phyloP scores from a whole-genome alignment of 1,140 invertebrate genomes.

The Oedothorax gibbosus region DNA sequence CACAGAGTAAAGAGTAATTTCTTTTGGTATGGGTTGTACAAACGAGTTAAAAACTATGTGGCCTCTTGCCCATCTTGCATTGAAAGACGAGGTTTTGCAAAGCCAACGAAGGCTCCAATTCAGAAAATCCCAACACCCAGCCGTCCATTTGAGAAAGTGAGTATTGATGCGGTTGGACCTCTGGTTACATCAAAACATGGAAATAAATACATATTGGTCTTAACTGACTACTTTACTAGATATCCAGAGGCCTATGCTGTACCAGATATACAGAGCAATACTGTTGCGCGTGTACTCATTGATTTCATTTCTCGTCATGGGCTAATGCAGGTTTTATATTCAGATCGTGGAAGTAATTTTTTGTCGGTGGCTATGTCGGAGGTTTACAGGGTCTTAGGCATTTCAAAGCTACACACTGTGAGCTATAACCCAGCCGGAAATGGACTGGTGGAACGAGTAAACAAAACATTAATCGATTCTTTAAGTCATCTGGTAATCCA shows the following conservation, averaged over 20 bases:
- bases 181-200: background rate
- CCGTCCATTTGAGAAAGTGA: background rate
- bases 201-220: background rate
- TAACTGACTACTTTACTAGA: background rate
- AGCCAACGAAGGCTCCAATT: background rate
- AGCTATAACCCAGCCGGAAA: constrained; percentile 5
- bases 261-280: background rate
- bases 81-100: background rate
- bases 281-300: background rate
- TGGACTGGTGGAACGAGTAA: constrained; percentile 17
- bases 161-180: background rate
- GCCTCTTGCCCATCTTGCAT: background rate
- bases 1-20: constrained; percentile 9
- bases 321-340: background rate
- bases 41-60: background rate
- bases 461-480: constrained; percentile 19
- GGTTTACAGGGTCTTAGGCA: background rate
- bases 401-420: background rate
- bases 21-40: constrained; percentile 8
- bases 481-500: background rate
- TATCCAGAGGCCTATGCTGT: background rate
- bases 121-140: background rate
- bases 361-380: background rate
- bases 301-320: constrained; percentile 10
- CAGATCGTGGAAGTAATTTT: background rate